These are phyloP conservation scores for Nerophis ophidion DNA, from an alignment of 2,113 vertebrate genomes.

Conservation along the genomic window DNA sequence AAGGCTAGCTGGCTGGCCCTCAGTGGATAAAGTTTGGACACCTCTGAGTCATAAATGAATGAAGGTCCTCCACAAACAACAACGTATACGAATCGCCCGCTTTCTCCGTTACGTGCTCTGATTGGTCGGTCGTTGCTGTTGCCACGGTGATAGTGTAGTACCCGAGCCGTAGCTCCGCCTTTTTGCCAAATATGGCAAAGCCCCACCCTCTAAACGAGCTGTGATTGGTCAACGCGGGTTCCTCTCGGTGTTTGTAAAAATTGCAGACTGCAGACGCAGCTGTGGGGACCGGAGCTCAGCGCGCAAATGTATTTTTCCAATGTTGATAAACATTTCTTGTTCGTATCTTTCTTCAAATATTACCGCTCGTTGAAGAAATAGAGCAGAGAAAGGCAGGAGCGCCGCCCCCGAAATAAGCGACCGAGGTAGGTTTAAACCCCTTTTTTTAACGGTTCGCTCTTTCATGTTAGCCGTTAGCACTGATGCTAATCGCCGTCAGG, in stretches of 20 bases:
- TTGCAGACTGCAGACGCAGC: conserved; percentile 43
- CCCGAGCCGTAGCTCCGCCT: conserved; percentile 53
- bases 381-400: conserved; percentile 10
- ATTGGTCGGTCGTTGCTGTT: conserved; percentile 67
- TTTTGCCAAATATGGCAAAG: conserved; percentile 52
- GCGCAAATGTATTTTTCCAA: conserved; percentile 69
- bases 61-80: conserved; percentile 53
- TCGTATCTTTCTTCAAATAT: conserved; percentile 50
- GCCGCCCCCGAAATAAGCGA: conserved; percentile 15
- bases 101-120: conserved; percentile 48
- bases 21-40: no score
- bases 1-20: no score
- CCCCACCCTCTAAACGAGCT: conserved; percentile 31
- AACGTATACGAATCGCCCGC: conserved; percentile 74
- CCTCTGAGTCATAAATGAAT: conserved; percentile 47
- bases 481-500: conserved; percentile 32
- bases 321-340: conserved; percentile 38
- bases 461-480: conserved; percentile 47
- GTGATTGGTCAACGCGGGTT: conserved; percentile 62
- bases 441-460: conserved; percentile 3
- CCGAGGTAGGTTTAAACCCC: conserved; percentile 34
- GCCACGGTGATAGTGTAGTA: conserved; percentile 69
- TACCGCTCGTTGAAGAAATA: conserved; percentile 15
- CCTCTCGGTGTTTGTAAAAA: conserved; percentile 69
- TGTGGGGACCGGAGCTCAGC: conserved; percentile 55